These are phyloP conservation scores for Sebastes aleutianus DNA, from an alignment of 2,797 vertebrate genomes.

Conservation along the genomic window DNA sequence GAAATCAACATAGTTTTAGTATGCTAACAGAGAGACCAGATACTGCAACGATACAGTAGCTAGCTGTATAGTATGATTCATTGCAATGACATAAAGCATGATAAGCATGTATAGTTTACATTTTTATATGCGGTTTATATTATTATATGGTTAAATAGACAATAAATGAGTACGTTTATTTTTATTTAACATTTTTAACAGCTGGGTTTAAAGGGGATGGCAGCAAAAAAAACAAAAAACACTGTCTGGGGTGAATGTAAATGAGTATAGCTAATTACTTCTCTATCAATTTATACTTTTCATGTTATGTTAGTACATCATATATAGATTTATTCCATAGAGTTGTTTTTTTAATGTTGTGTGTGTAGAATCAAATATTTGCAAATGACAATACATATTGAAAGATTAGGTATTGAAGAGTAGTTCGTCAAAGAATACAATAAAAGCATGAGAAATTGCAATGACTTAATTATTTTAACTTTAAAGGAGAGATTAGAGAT, in stretches of 20 bases:
- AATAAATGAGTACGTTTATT: neutral
- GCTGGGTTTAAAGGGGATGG: neutral
- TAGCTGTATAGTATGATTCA: neutral
- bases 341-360: too few species aligned
- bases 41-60: neutral
- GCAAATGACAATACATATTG: too few species aligned
- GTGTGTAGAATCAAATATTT: neutral
- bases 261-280: neutral
- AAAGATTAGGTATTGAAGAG: too few species aligned
- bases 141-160: neutral
- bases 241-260: neutral
- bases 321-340: neutral
- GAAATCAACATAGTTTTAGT: neutral
- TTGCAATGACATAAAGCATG: neutral
- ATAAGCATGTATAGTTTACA: neutral
- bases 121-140: neutral
- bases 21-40: neutral
- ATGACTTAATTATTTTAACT: too few species aligned
- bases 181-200: neutral
- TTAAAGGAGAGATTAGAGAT: too few species aligned
- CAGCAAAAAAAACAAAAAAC: neutral
- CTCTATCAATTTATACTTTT: neutral
- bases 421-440: too few species aligned
- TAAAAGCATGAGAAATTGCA: too few species aligned
- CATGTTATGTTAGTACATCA: neutral